These are phyloP conservation scores for Camponotus floridanus DNA, from an alignment of 1,140 invertebrate species.

Conservation along the genomic window DNA sequence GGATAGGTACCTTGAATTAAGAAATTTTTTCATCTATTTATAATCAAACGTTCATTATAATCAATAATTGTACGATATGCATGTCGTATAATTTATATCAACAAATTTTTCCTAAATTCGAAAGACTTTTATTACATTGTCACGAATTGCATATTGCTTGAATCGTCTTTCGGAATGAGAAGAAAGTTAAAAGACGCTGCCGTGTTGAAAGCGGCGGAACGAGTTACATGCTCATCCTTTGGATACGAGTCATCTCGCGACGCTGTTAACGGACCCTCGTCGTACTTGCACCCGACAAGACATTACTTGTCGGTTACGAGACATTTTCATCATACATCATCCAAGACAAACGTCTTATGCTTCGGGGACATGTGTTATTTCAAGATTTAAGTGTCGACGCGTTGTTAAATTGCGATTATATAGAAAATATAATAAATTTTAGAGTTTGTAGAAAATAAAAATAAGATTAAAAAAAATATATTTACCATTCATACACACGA, in stretches of 20 bases:
- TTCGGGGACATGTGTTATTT: constrained; percentile 9
- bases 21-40: not conserved
- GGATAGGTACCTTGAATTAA: not conserved
- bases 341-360: constrained; percentile 25
- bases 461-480: constrained; percentile 10
- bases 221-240: constrained; percentile 69
- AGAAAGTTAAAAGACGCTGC: constrained; percentile 68
- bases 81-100: not conserved
- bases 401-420: not conserved
- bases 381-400: constrained; percentile 21
- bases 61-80: no score
- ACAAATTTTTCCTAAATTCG: not conserved
- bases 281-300: constrained; percentile 63
- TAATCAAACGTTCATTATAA: no score
- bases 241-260: constrained; percentile 76
- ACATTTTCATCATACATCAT: constrained; percentile 73
- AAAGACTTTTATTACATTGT: constrained; percentile 74
- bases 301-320: constrained; percentile 69
- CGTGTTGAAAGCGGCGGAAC: constrained; percentile 30
- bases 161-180: constrained; percentile 66
- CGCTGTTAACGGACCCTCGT: constrained; percentile 75
- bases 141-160: constrained; percentile 79
- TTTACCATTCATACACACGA: not conserved
- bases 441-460: not conserved
- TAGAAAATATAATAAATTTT: not conserved